A percentile compares a stretch with the other conserved stretches of the same genome.
phyloP scores from a whole-genome alignment of 1,140 invertebrate genomes.

The Drosophila grimshawi region DNA sequence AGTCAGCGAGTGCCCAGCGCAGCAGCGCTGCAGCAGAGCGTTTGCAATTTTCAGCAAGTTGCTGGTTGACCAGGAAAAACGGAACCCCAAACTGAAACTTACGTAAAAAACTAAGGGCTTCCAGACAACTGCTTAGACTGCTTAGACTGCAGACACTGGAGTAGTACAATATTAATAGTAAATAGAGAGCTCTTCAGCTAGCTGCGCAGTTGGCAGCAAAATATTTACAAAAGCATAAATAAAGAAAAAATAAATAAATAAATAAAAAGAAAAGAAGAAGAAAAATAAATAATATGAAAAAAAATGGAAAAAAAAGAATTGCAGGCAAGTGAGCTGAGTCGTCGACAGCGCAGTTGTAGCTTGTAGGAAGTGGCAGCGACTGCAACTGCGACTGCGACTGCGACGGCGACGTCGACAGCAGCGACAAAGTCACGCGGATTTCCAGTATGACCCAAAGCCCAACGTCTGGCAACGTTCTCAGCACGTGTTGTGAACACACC shows the following conservation, averaged over 20 bases:
- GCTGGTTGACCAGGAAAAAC: conserved; percentile 10
- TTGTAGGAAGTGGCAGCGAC: conserved; percentile 31
- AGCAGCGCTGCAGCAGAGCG: conserved; percentile 17
- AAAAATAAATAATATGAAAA: background rate
- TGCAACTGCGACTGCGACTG: conserved; percentile 22
- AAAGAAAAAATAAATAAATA: conserved; percentile 18
- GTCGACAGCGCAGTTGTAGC: conserved; percentile 15
- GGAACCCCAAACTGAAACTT: conserved; percentile 25
- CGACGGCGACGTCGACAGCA: conserved; percentile 24
- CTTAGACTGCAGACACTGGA: background rate
- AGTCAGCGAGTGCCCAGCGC: background rate
- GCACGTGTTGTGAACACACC: conserved; percentile 81
- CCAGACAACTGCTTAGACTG: background rate
- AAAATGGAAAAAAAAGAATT: background rate
- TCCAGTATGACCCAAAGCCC: conserved; percentile 84
- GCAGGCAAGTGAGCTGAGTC: conserved; percentile 8
- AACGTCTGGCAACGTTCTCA: conserved; percentile 83
- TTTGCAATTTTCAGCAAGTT: conserved; percentile 69
- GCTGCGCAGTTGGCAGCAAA: conserved; percentile 19
- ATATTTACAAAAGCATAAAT: conserved; percentile 35
- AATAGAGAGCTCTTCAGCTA: conserved; percentile 9
- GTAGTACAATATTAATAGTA: background rate
- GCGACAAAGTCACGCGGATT: conserved; percentile 83
- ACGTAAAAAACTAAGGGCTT: conserved; percentile 51
- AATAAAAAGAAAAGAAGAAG: conserved; percentile 14